Percentiles rank a stretch among this genome's conserved stretches.
Evolutionary conservation across 2,113 vertebrate species (phyloP).

Genomic region (Amblyopsis rosae): DNA sequence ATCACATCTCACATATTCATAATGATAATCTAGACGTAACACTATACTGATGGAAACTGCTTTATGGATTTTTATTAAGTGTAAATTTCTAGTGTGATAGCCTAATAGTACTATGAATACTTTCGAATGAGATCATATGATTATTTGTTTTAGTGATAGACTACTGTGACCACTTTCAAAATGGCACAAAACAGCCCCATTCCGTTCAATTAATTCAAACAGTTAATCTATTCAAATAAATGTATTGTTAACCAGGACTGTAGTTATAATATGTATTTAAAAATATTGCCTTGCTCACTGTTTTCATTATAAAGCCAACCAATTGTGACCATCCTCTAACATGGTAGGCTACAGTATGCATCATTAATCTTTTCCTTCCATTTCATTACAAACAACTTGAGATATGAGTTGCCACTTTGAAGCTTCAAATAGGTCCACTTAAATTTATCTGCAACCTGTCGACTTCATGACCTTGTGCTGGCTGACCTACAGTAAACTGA

Average conservation of each 20-base stretch:
- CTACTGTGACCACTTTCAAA: no score
- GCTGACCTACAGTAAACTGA: slow-evolving; percentile 34
- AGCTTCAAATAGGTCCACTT: slow-evolving; percentile 63
- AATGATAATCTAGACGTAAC: no score
- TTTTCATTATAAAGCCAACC: slow-evolving; percentile 28
- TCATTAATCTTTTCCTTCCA: slow-evolving; percentile 38
- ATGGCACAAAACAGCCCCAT: no score
- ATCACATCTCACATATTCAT: not conserved
- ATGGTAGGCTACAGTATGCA: slow-evolving; percentile 24
- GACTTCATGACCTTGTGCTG: slow-evolving; percentile 39
- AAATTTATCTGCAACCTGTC: slow-evolving; percentile 66
- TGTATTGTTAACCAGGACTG: no score
- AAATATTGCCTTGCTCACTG: slow-evolving; percentile 5
- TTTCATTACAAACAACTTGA: slow-evolving; percentile 47
- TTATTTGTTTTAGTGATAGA: no score
- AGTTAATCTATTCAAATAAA: no score
- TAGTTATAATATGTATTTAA: not conserved
- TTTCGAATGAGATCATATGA: no score
- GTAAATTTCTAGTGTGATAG: no score
- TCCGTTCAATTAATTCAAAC: no score
- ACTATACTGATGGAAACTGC: no score
- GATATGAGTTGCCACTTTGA: slow-evolving; percentile 59
- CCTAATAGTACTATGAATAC: no score
- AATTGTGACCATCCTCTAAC: slow-evolving; percentile 28
- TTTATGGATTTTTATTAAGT: no score